phyloP scores from a whole-genome alignment of 2,797 vertebrate species.

The Myoxocephalus aenaeus region DNA sequence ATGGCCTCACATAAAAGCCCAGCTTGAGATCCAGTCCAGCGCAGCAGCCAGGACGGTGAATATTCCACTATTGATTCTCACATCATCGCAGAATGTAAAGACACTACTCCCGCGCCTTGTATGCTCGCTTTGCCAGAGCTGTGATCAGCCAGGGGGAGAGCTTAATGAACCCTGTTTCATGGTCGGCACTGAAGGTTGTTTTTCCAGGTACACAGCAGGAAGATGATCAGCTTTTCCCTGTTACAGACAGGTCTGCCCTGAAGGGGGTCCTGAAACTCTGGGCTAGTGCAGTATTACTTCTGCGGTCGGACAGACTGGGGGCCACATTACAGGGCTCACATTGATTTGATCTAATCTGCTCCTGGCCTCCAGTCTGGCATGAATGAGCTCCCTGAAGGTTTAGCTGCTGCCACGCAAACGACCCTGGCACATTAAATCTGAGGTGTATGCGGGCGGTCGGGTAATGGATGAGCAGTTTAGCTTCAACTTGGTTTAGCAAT shows the following conservation, averaged over 20 bases:
- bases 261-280: conserved; percentile 75
- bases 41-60: conserved; percentile 57
- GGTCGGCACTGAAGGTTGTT: conserved; percentile 68
- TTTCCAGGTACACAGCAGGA: conserved; percentile 78
- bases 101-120: conserved; percentile 46
- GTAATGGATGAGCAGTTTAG: conserved; percentile 80
- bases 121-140: conserved; percentile 70
- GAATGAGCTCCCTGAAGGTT: conserved; percentile 79
- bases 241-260: conserved; percentile 71
- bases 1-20: conserved; percentile 68
- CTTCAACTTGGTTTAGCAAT: conserved; percentile 72
- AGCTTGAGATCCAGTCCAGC: conserved; percentile 60
- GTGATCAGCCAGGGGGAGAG: conserved; percentile 70
- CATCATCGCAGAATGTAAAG: conserved; percentile 69
- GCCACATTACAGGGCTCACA: conserved; percentile 76
- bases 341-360: conserved; percentile 83
- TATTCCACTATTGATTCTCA: conserved; percentile 77
- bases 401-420: conserved; percentile 80
- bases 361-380: conserved; percentile 69
- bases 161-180: conserved; percentile 79
- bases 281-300: conserved; percentile 57
- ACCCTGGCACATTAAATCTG: conserved; percentile 81
- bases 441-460: conserved; percentile 66
- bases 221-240: conserved; percentile 76
- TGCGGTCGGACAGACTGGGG: conserved; percentile 57